Evolutionary conservation across 2,888 invertebrate species (phyloP), one percentile per base, ranked within the genome.

Genomic region (Drosophila antonietae): DNA sequence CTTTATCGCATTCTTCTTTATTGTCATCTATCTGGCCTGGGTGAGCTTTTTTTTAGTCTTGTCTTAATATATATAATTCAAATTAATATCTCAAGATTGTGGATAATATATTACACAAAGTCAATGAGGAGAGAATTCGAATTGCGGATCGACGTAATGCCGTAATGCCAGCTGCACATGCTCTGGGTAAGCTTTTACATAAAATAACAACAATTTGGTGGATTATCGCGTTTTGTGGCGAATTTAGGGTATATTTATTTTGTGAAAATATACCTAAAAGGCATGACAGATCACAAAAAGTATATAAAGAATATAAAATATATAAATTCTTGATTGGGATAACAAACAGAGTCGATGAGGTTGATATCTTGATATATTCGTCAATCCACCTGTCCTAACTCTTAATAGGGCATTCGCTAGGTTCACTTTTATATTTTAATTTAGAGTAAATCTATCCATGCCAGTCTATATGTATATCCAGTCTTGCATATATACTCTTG

Each of bases 11-110:
- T 43, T 53, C 9, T 18, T 61, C 12, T 53, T 61, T 2, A 3
- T 61, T 9, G 33, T 41, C 8, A 43, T 61, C 2, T 43, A 53
- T 10, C 31, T 53, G 5, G 53, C 53, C n/a, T 61, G 60, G 67
- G 67, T 67, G 56, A 67, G 67, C 65, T 52, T 43, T 7, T 15
- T 10, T 4, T 1, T 0, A 31, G 3, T 12, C 28, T 33, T 20
- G 1, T 20, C 9, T 15, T 20, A 15, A 43, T 55, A 7, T 41
- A 12, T n/a, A 23, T 4, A 23, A 4, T n/a, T 46, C 18, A 18
- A 57, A 46, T 39, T 14, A 2, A 2, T 31, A 39, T 49, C 49
- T 20, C 6, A 31, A 59, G 59, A 41, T 49, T 49, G 15, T 49
- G 5, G 37, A 49, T 49, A 59, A 49, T 20, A 49, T 31, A 12